These are phyloP conservation scores for Anguilla obscura DNA, from an alignment of 2,797 vertebrate species.

Conservation along the genomic window DNA sequence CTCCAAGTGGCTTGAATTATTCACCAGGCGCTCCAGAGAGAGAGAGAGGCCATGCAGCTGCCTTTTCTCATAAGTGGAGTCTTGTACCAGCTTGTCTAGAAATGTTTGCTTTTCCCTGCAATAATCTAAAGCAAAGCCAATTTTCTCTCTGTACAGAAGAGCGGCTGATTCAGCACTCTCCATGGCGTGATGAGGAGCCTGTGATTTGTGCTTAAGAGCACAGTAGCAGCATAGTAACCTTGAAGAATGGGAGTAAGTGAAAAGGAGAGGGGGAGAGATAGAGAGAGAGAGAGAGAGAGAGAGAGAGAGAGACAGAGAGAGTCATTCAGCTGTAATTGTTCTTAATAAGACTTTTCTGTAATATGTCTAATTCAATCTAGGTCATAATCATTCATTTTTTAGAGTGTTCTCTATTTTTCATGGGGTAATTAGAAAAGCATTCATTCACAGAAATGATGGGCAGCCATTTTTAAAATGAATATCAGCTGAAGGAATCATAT, in stretches of 20 bases:
- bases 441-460: constrained; percentile 20
- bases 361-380: constrained; percentile 15
- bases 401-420: constrained; percentile 24
- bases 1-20: constrained; percentile 39
- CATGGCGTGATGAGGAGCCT: constrained; percentile 40
- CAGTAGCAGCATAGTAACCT: constrained; percentile 58
- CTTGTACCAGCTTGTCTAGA: constrained; percentile 42
- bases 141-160: constrained; percentile 39
- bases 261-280: background rate
- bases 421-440: constrained; percentile 9
- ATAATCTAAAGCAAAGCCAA: constrained; percentile 46
- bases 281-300: constrained; percentile 1
- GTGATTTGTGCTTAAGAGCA: constrained; percentile 50
- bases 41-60: constrained; percentile 37
- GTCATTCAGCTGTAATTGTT: constrained; percentile 11
- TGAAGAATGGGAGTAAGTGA: constrained; percentile 14
- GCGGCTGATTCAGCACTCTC: constrained; percentile 38
- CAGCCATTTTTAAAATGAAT: background rate
- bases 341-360: constrained; percentile 28
- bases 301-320: constrained; percentile 30
- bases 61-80: constrained; percentile 32
- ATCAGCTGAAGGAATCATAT: constrained; percentile 22
- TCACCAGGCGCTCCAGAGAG: constrained; percentile 38
- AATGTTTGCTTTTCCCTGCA: constrained; percentile 41
- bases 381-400: constrained; percentile 28